Evolutionary conservation across 2,797 vertebrate species (phyloP), one percentile per base, ranked within the genome.

Genomic region (Leptodactylus fallax): DNA sequence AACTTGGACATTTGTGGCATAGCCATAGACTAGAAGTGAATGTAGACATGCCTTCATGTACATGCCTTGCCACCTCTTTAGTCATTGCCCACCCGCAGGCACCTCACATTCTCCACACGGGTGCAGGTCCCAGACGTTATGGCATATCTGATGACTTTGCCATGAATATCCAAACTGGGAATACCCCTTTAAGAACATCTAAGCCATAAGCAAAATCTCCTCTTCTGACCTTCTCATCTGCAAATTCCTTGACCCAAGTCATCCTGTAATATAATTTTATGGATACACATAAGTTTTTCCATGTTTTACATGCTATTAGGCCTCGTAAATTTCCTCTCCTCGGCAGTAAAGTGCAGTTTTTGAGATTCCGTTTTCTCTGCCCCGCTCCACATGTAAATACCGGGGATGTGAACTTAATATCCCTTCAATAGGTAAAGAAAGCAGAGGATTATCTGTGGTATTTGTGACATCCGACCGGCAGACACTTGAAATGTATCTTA

Each of bases 381-480:
- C 61, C 13, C 60, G 1, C 65, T 82, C 17, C 63, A 78, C 72
- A 36, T 61, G 76, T 83, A 87, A 83, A 78, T 80, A 87, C 65
- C 47, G 25, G 56, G 51, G 77, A 79, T 21, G 27, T 58, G 61
- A 61, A 83, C 71, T 67, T 58, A 27, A 78, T 63, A 83, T 87
- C 86, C 49, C 53, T 83, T 78, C 80, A 83, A 77, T 76, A 56
- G 58, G 56, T 87, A 17, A 69, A 83, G 72, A 83, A 83, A 83
- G 76, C 58, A 19, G 49, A 76, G 86, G 86, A 87, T 87, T 87
- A 87, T 55, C 60, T 45, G 19, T 19, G 86, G 72, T 83, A 83
- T 87, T 77, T 87, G 86, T 78, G 77, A 65, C 86, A 83, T 83
- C 72, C 36, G 14, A 79, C 55, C 45, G 47, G 56, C 72, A 83